Percentiles rank a stretch among this genome's conserved stretches.
Evolutionary conservation across 2,797 vertebrate species (phyloP).

Genomic region (Thaleichthys pacificus): DNA sequence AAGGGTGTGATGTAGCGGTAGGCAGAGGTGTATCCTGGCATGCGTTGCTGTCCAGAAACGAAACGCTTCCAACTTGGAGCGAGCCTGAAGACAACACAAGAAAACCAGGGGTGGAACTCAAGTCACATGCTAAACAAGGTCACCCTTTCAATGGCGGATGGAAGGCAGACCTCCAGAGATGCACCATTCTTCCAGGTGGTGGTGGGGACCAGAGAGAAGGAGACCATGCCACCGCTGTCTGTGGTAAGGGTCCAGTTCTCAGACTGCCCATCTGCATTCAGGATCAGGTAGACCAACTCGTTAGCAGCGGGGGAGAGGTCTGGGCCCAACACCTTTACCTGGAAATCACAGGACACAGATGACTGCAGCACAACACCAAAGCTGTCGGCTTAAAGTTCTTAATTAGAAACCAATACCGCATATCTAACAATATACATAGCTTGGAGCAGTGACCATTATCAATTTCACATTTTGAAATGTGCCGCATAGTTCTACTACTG

Average conservation of each 20-base stretch:
- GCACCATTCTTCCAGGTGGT: constrained; percentile 59
- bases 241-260: constrained; percentile 68
- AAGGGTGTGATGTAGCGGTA: constrained; percentile 52
- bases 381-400: too few relatives aligned
- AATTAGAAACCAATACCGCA: too few relatives aligned
- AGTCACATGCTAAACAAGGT: too few relatives aligned
- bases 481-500: too few relatives aligned
- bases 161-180: constrained; percentile 68
- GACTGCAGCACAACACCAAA: neutral
- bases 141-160: too few relatives aligned
- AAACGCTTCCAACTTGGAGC: neutral
- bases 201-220: constrained; percentile 76
- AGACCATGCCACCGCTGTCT: constrained; percentile 66
- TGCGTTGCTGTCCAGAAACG: fast-evolving
- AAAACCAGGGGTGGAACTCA: too few relatives aligned
- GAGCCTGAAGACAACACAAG: too few relatives aligned
- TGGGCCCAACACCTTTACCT: constrained; percentile 76
- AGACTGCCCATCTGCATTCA: constrained; percentile 4
- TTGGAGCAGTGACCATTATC: too few relatives aligned
- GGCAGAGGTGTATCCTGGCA: constrained; percentile 40
- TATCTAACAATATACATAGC: too few relatives aligned
- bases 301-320: constrained; percentile 61
- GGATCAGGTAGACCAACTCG: constrained; percentile 67
- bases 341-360: constrained; percentile 16
- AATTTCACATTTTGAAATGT: too few relatives aligned